These are phyloP conservation scores for Falco punctatus DNA, from an alignment of 2,113 vertebrate genomes.

Conservation along the genomic window DNA sequence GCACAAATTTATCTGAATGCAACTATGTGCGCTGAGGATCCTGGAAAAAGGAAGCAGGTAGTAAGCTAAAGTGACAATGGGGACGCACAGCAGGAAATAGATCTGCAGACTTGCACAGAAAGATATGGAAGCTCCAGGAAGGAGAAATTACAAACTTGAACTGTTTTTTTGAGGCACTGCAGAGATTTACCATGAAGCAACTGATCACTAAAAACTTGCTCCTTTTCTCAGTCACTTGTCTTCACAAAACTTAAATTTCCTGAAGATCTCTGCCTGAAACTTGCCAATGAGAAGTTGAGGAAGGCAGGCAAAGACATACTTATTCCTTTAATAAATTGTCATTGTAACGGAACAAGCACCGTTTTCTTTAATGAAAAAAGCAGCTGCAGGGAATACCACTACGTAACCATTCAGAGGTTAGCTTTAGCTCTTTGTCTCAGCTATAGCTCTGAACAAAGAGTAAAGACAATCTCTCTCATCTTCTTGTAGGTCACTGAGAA, in stretches of 20 bases:
- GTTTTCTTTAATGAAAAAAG: background rate
- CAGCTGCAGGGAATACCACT: background rate
- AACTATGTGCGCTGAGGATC: background rate
- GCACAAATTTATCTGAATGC: background rate
- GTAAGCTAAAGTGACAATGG: background rate
- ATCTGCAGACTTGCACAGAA: background rate
- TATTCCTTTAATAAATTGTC: background rate
- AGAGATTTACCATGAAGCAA: background rate
- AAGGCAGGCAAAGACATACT: background rate
- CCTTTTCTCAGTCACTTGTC: background rate
- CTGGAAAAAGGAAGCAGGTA: background rate
- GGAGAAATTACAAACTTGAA: background rate
- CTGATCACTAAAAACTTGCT: background rate
- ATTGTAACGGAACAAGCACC: background rate
- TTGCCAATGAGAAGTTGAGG: background rate
- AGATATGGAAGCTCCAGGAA: background rate
- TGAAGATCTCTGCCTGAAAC: background rate
- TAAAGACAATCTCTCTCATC: background rate
- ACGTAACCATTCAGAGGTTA: background rate
- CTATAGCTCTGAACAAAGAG: background rate
- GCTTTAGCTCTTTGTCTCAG: background rate
- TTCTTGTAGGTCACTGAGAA: background rate
- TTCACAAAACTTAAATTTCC: background rate
- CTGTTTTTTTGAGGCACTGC: background rate
- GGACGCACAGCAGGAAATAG: background rate